Conservation (phyloP, 2,888 invertebrate species). For the Rhingia campestris region DNA sequence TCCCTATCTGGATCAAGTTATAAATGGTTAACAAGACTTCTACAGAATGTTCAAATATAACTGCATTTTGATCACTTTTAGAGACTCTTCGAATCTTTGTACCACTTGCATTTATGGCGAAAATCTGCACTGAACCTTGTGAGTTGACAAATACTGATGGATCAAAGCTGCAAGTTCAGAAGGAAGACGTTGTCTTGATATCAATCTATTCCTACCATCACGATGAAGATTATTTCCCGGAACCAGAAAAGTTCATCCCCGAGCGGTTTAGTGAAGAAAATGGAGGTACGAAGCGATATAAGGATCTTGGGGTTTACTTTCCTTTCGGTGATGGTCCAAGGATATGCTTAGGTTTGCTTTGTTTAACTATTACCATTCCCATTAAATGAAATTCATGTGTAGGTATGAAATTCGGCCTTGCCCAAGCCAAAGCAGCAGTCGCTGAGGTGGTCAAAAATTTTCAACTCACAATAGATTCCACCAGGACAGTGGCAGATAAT, state of each 20-base stretch:
- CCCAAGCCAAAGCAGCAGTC: slow-evolving; percentile 72
- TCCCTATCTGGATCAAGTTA: slow-evolving; percentile 78
- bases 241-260: slow-evolving; percentile 84
- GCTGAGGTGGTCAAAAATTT: slow-evolving; percentile 75
- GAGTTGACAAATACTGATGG: slow-evolving; percentile 74
- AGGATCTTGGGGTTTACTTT: slow-evolving; percentile 78
- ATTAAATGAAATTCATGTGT: background rate
- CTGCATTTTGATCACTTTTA: slow-evolving; percentile 54
- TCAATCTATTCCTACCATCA: slow-evolving; percentile 79
- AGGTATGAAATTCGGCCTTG: slow-evolving; percentile 75
- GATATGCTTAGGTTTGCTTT: slow-evolving; percentile 79
- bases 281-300: slow-evolving; percentile 76
- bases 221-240: slow-evolving; percentile 83
- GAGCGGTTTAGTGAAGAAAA: slow-evolving; percentile 83
- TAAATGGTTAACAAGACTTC: slow-evolving; percentile 74
- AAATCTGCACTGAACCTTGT: slow-evolving; percentile 76
- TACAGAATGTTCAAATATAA: background rate
- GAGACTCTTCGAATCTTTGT: slow-evolving; percentile 79
- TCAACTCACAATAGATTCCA: slow-evolving; percentile 67
- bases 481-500: slow-evolving; percentile 65
- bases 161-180: slow-evolving; percentile 57
- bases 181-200: slow-evolving; percentile 74
- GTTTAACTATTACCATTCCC: background rate
- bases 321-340: slow-evolving; percentile 83
- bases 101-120: slow-evolving; percentile 75